phyloP scores from a whole-genome alignment of 2,797 vertebrate genomes.

The Phataginus tetradactyla region DNA sequence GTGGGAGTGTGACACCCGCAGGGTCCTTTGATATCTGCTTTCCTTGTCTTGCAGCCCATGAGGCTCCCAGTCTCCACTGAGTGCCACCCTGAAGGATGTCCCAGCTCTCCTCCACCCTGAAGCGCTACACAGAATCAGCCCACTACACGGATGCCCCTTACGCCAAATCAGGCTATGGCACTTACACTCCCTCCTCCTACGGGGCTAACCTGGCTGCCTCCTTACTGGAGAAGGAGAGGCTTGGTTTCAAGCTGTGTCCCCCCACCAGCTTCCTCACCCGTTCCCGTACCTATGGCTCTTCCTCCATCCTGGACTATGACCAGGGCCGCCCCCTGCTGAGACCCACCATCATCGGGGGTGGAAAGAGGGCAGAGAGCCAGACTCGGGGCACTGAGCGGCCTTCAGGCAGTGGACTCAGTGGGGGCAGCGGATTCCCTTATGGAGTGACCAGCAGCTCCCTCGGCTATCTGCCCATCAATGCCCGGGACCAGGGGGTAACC shows the following conservation, averaged over 20 bases:
- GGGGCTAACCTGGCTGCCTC: conserved; percentile 88
- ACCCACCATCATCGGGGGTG: conserved; percentile 88
- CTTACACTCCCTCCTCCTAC: conserved; percentile 93
- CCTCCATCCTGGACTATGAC: conserved; percentile 89
- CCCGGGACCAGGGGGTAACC: conserved; percentile 53
- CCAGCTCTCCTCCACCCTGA: conserved; percentile 96
- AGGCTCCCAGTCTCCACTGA: conserved; percentile 87
- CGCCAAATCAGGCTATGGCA: conserved; percentile 91
- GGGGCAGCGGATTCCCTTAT: conserved; percentile 87
- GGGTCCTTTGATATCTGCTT: conserved; percentile 59
- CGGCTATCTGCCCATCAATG: conserved; percentile 88
- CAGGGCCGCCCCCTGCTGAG: conserved; percentile 88
- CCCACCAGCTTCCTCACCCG: conserved; percentile 89
- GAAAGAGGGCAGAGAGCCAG: conserved; percentile 90
- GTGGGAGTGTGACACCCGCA: conserved; percentile 7
- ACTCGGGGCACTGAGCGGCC: conserved; percentile 83
- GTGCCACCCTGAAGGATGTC: conserved; percentile 93
- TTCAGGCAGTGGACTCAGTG: conserved; percentile 88
- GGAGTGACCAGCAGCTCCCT: conserved; percentile 83
- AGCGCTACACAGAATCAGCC: conserved; percentile 89
- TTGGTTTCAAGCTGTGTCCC: conserved; percentile 87
- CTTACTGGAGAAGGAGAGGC: conserved; percentile 90
- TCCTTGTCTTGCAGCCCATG: conserved; percentile 91
- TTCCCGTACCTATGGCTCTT: conserved; percentile 80
- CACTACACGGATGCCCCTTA: conserved; percentile 91